Percentiles rank a stretch among this genome's conserved stretches.
phyloP scores from a whole-genome alignment of 2,888 invertebrate species.

The Drymonia ruficornis region DNA sequence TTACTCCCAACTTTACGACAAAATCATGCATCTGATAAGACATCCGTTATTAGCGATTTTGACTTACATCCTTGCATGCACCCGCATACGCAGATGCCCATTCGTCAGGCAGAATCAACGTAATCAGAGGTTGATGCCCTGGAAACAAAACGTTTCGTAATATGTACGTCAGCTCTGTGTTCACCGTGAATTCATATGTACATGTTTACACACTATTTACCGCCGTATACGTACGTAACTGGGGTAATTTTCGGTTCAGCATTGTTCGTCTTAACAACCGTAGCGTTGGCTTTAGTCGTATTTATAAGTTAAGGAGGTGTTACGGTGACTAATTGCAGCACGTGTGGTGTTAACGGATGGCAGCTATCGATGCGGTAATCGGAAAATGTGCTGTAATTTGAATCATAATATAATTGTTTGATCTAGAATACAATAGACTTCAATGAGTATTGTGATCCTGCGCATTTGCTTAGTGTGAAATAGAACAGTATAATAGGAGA shows the following conservation, averaged over 20 bases:
- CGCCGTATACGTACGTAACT: neutral
- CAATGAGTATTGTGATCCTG: neutral
- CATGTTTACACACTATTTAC: neutral
- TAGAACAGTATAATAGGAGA: no score
- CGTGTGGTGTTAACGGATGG: neutral
- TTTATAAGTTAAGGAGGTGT: neutral
- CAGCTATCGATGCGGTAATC: neutral
- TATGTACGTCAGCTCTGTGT: neutral
- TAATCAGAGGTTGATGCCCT: neutral
- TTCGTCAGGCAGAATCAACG: neutral
- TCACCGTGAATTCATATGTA: neutral
- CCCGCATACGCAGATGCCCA: conserved; percentile 9
- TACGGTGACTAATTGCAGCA: neutral
- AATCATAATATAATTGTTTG: neutral
- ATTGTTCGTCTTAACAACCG: conserved; percentile 3
- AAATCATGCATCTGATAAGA: conserved; percentile 25
- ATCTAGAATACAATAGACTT: neutral
- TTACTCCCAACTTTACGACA: conserved; percentile 18
- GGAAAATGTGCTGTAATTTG: neutral
- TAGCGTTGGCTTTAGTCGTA: neutral
- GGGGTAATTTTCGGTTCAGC: neutral
- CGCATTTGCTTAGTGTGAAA: neutral
- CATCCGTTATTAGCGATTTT: conserved; percentile 12
- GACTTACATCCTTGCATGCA: conserved; percentile 6
- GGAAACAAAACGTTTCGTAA: neutral